Evolutionary conservation across 2,888 invertebrate species (phyloP), one percentile per base, ranked within the genome.

Genomic region (Coleophora flavipennella): DNA sequence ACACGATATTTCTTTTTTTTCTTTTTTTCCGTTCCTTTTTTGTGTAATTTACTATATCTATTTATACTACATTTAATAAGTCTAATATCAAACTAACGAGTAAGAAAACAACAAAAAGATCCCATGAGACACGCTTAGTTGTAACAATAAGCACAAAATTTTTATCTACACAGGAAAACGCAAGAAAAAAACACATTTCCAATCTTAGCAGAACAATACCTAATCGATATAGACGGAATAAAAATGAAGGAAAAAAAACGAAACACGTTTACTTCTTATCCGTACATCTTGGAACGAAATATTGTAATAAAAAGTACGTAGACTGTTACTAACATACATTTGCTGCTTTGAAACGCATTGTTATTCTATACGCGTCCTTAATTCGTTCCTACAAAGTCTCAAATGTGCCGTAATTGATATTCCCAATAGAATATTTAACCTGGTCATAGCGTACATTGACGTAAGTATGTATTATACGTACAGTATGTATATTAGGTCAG

Each of bases 271-370:
- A 50, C 59, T 49, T 59, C 67, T 68, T 78, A 79, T 78, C 80
- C 55, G 61, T 51, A 58, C 58, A 79, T 77, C 78, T 75, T 54
- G 50, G 53, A 64, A 68, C 60, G 63, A 68, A 73, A 74, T 72
- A 72, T 72, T 68, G 59, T 68, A 70, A 75, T 67, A 77, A 75
- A 77, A 76, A 72, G 66, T 70, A 70, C 67, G 58, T 61, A 59
- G 55, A 53, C 49, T 53, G 50, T 50, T 49, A 49, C 54, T 51
- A 49, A 38, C 28, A 42, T 40, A 35, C 42, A 41, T 47, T 35
- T 48, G 43, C 46, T 35, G 41, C 47, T 48, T 47, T 46, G 42
- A 37, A 49, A 40, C 50, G 42, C 32, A 35, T 48, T 57, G 39
- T 46, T 53, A 50, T 49, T 46, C 51, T 48, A 60, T 59, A 57